Evolutionary conservation across 2,888 invertebrate species (phyloP).

Genomic region (Drosophila gaucha): DNA sequence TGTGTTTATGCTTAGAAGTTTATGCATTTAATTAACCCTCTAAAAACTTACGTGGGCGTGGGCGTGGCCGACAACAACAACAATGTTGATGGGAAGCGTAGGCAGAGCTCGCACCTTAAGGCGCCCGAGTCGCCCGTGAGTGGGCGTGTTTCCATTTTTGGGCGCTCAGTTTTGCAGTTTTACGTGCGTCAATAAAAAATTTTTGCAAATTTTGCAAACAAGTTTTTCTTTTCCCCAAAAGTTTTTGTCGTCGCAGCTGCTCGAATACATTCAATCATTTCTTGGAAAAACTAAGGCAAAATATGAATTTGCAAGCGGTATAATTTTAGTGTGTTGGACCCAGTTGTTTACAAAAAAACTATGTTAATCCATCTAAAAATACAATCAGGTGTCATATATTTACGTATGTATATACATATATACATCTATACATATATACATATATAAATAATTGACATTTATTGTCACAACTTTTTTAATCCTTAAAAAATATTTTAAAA

Average conservation of each 20-base stretch:
- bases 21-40: conserved; percentile 75
- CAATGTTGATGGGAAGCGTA: conserved; percentile 18
- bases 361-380: not conserved
- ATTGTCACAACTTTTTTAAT: no score
- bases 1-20: conserved; percentile 69
- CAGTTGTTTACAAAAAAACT: no score
- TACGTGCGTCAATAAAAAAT: conserved; percentile 26
- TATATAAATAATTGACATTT: no score
- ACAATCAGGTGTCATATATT: no score
- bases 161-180: conserved; percentile 16
- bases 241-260: conserved; percentile 55
- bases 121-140: conserved; percentile 31
- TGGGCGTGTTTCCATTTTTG: conserved; percentile 14
- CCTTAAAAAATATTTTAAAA: no score
- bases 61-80: conserved; percentile 14
- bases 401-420: not conserved
- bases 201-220: conserved; percentile 26
- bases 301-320: not conserved
- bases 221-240: conserved; percentile 32
- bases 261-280: conserved; percentile 68
- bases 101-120: conserved; percentile 11
- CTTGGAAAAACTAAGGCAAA: conserved; percentile 16
- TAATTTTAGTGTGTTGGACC: no score
- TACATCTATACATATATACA: not conserved
- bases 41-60: conserved; percentile 55